Evolutionary conservation across 2,797 vertebrate genomes (phyloP).

Genomic region (Clarias laeviceps): DNA sequence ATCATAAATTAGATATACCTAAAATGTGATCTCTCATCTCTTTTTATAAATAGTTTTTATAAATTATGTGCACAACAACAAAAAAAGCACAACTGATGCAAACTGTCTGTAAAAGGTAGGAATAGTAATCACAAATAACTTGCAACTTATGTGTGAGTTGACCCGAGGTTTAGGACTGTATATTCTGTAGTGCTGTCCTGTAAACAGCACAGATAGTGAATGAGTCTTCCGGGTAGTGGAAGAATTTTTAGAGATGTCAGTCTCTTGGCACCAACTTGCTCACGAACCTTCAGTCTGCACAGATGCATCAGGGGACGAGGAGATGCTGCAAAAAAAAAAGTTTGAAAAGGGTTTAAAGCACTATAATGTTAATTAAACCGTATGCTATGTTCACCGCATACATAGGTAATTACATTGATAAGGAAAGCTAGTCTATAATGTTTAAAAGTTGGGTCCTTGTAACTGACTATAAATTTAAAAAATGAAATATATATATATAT

Average conservation of each 20-base stretch:
- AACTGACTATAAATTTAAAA: neutral
- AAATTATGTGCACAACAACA: neutral
- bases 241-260: constrained; percentile 79
- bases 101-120: neutral
- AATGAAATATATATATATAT: neutral
- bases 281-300: constrained; percentile 84
- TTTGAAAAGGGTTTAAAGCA: neutral
- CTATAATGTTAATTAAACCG: neutral
- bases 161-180: neutral
- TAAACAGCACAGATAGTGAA: constrained; percentile 76
- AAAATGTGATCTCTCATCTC: neutral
- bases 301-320: constrained; percentile 88
- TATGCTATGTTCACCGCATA: neutral
- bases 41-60: constrained; percentile 20
- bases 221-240: constrained; percentile 85
- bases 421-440: neutral
- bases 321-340: constrained; percentile 75
- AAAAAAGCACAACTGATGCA: neutral
- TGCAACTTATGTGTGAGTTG: constrained; percentile 36
- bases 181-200: constrained; percentile 52
- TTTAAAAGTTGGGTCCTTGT: neutral
- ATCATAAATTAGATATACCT: constrained; percentile 14
- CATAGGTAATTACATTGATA: neutral
- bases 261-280: constrained; percentile 79
- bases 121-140: neutral